A percentile compares a stretch with the other conserved stretches of the same genome.
Conservation (phyloP, 2,113 vertebrate genomes). For the Phalacrocorax brasilianus region DNA sequence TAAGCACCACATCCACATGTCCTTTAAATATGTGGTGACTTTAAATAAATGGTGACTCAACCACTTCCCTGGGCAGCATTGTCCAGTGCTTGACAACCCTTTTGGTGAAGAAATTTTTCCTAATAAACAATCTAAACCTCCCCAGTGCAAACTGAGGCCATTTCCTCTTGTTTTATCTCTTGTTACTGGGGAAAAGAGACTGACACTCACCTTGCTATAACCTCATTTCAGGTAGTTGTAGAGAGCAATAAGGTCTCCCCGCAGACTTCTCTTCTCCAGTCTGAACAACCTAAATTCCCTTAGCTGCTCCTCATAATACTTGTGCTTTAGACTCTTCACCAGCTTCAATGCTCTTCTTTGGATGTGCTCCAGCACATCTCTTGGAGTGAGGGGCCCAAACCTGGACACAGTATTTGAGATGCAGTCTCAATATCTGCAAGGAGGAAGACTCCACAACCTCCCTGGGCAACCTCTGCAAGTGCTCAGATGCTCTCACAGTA, state of each 20-base stretch:
- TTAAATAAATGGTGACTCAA: neutral
- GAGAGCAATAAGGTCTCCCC: too few relatives aligned
- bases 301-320: too few relatives aligned
- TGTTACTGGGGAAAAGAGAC: neutral
- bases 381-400: too few relatives aligned
- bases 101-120: neutral
- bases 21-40: neutral
- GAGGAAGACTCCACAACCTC: neutral
- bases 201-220: too few relatives aligned
- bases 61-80: neutral
- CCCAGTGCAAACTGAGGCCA: neutral
- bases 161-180: neutral
- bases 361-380: too few relatives aligned
- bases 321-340: too few relatives aligned
- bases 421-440: neutral
- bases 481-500: neutral
- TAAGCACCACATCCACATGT: accelerated
- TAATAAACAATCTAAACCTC: neutral
- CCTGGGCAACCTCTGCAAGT: neutral
- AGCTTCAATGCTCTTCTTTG: too few relatives aligned
- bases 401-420: too few relatives aligned
- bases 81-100: neutral
- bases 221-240: too few relatives aligned
- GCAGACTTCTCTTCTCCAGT: too few relatives aligned
- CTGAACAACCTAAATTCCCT: too few relatives aligned